phyloP scores from a whole-genome alignment of 2,888 invertebrate genomes.

The Venusia cambrica region DNA sequence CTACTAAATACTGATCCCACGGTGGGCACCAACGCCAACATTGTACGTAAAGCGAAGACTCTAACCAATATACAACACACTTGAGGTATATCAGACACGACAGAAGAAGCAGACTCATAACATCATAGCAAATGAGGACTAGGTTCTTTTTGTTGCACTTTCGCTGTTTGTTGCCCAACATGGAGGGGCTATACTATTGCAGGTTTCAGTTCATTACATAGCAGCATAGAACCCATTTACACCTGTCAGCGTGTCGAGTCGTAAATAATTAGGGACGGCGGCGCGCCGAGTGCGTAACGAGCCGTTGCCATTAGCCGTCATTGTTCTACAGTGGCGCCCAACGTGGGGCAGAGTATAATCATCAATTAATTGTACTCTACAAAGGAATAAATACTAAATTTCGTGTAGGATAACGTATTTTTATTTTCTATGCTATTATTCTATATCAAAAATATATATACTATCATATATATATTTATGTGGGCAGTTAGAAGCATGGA shows the following conservation, averaged over 20 bases:
- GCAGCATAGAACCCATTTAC: constrained; percentile 16
- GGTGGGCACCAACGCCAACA: constrained; percentile 4
- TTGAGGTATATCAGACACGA: no score
- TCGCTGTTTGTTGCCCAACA: neutral
- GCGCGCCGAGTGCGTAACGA: constrained; percentile 51
- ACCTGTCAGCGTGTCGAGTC: constrained; percentile 19
- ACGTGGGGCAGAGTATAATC: constrained; percentile 40
- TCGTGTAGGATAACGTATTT: constrained; percentile 3
- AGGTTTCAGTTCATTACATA: constrained; percentile 1
- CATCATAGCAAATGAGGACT: no score
- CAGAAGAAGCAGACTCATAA: no score
- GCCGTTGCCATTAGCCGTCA: constrained; percentile 59
- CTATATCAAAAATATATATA: no score
- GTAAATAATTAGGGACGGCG: constrained; percentile 21
- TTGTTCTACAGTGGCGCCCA: constrained; percentile 60
- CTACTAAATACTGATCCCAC: no score
- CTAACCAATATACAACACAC: no score
- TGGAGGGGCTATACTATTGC: neutral
- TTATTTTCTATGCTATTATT: no score
- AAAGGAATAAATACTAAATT: constrained; percentile 17
- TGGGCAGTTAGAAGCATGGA: no score
- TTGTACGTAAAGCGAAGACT: no score
- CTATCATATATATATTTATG: no score
- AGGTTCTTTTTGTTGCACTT: no score
- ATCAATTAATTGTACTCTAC: constrained; percentile 23